phyloP scores from a whole-genome alignment of 2,797 vertebrate species.

The Poecile montanus region DNA sequence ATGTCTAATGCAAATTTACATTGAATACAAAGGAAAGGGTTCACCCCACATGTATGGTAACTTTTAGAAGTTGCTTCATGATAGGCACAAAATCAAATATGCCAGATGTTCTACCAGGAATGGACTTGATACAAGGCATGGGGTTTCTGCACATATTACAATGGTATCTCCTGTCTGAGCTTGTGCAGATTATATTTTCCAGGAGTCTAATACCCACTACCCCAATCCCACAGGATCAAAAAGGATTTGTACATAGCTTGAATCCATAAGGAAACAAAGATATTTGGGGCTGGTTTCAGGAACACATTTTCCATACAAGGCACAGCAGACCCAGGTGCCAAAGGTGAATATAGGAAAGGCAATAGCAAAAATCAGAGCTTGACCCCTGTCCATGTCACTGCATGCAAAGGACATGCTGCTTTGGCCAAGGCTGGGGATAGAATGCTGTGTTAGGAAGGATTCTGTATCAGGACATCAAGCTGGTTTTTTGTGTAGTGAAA shows the following conservation, averaged over 20 bases:
- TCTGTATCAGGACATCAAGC: not conserved
- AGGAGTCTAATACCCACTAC: not conserved
- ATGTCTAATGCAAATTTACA: not conserved
- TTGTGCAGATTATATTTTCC: not conserved
- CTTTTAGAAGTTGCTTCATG: not conserved
- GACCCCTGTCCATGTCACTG: not conserved
- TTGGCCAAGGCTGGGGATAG: not conserved
- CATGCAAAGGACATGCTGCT: not conserved
- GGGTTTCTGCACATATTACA: not conserved
- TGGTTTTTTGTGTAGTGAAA: not conserved
- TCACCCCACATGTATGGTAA: not conserved
- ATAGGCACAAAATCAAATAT: not conserved
- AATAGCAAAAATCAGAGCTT: not conserved
- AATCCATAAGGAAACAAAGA: not conserved
- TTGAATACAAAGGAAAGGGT: not conserved
- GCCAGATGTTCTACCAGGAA: not conserved
- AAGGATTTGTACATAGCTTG: not conserved
- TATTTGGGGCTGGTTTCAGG: not conserved
- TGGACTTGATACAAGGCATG: not conserved
- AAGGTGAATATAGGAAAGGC: not conserved
- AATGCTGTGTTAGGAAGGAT: not conserved
- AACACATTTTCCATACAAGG: accelerated
- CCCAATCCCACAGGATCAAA: not conserved
- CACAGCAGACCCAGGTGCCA: not conserved
- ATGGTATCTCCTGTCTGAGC: not conserved